phyloP scores from a whole-genome alignment of 2,888 invertebrate species.

The Macrophya alboannulata region DNA sequence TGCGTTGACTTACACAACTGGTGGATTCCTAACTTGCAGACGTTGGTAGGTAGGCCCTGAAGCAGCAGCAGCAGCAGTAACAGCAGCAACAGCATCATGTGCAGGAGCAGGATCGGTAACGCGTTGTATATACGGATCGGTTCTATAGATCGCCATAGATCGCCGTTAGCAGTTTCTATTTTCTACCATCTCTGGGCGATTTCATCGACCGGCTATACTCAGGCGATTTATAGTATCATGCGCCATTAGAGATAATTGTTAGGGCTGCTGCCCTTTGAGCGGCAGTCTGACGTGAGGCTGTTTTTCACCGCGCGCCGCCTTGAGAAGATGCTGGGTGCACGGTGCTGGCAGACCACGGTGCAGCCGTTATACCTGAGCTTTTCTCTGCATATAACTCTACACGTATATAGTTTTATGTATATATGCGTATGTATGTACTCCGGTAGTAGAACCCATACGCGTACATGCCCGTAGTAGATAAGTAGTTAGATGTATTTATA shows the following conservation, averaged over 20 bases:
- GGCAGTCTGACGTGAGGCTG: constrained; percentile 69
- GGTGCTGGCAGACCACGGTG: neutral
- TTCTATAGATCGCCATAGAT: constrained; percentile 47
- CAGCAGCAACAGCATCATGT: constrained; percentile 1
- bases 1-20: constrained; percentile 77
- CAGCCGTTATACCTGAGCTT: constrained; percentile 2
- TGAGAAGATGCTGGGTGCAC: neutral
- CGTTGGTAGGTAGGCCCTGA: constrained; percentile 15
- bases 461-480: neutral
- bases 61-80: constrained; percentile 47
- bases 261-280: constrained; percentile 62
- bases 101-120: constrained; percentile 42
- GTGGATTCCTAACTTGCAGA: constrained; percentile 69
- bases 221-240: constrained; percentile 79
- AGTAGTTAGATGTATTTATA: neutral
- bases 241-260: constrained; percentile 79
- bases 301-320: constrained; percentile 68
- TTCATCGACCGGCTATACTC: constrained; percentile 71
- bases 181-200: constrained; percentile 71
- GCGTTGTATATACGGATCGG: constrained; percentile 56
- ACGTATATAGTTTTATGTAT: neutral
- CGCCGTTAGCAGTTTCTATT: constrained; percentile 73
- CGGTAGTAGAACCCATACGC: neutral
- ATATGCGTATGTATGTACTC: neutral
- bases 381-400: neutral